Evolutionary conservation across 2,797 vertebrate genomes (phyloP).

Genomic region (Falco berigora): DNA sequence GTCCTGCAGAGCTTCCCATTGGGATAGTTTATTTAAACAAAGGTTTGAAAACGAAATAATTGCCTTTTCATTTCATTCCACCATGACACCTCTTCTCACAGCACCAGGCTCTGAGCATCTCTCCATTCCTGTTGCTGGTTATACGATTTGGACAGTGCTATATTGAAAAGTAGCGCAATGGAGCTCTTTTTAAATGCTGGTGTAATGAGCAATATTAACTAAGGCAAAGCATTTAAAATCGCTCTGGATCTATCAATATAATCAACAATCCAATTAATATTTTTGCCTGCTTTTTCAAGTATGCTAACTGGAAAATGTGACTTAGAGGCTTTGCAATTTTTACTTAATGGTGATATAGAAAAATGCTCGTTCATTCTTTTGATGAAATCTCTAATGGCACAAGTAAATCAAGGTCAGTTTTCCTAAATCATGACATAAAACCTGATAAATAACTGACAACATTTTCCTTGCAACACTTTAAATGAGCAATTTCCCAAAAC

Average conservation of each 20-base stretch:
- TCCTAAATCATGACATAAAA: conserved; percentile 38
- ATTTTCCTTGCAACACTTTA: conserved; percentile 23
- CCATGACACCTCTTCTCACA: background rate
- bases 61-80: background rate
- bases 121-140: background rate
- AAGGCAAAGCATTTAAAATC: background rate
- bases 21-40: background rate
- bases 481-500: conserved; percentile 23
- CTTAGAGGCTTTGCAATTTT: background rate
- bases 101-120: background rate
- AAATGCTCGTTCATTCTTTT: conserved; percentile 23
- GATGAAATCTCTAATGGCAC: conserved; percentile 29
- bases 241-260: background rate
- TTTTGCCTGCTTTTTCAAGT: background rate
- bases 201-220: background rate
- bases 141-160: background rate
- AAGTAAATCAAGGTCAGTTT: conserved; percentile 55
- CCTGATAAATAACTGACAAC: conserved; percentile 36
- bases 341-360: background rate
- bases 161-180: background rate
- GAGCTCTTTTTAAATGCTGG: background rate
- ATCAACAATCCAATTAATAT: background rate
- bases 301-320: background rate
- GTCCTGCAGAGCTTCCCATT: background rate
- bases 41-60: conserved; percentile 15